Evolutionary conservation across 2,113 vertebrate species (phyloP).

Genomic region (Lepisosteus osseus): DNA sequence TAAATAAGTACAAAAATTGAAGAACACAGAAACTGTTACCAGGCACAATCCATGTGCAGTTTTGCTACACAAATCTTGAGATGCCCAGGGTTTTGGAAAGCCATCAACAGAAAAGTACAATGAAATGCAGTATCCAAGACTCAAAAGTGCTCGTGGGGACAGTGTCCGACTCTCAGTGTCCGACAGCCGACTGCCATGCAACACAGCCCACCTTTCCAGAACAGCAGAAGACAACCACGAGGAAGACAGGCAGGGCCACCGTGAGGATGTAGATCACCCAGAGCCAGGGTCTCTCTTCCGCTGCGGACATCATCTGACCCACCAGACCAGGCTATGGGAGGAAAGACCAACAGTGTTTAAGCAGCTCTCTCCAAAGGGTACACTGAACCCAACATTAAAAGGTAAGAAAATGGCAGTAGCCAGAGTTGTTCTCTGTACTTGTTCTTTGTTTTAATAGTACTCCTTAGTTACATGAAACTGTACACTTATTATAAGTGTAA

Average conservation of each 20-base stretch:
- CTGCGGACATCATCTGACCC: conserved; percentile 88
- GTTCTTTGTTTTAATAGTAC: no score
- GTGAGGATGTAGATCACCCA: conserved; percentile 94
- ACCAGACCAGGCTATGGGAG: conserved; percentile 81
- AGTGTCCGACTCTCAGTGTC: not conserved
- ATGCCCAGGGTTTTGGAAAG: no score
- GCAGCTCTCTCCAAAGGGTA: not conserved
- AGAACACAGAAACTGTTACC: no score
- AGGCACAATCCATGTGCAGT: no score
- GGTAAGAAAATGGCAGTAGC: no score
- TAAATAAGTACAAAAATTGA: no score
- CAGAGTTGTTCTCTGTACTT: no score
- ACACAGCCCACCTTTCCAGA: conserved; percentile 81
- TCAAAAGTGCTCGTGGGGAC: not conserved
- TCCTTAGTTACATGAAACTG: no score
- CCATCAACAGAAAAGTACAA: not conserved
- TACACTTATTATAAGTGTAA: no score
- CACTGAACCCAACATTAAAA: no score
- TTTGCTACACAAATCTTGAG: no score
- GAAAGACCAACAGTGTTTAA: not conserved
- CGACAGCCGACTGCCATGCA: no score
- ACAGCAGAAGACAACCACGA: conserved; percentile 93
- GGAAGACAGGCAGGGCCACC: conserved; percentile 85
- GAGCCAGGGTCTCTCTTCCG: conserved; percentile 93
- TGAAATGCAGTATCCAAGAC: not conserved